Conservation (phyloP, 2,888 invertebrate genomes). For the Acheta domesticus region DNA sequence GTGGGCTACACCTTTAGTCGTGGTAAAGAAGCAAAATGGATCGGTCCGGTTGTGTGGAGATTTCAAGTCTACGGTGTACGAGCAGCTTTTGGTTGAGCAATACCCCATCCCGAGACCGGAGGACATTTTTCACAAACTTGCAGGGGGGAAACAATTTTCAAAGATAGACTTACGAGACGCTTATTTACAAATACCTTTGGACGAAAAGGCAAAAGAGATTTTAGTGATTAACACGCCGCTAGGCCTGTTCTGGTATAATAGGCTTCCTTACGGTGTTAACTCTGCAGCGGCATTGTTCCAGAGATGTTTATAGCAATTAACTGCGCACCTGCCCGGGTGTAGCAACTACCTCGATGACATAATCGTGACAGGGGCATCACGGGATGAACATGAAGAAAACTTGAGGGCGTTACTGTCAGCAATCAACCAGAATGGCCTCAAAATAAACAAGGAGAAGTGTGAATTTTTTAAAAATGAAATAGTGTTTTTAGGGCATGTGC, state of each 20-base stretch:
- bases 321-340: not conserved
- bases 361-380: not conserved
- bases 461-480: not conserved
- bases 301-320: not conserved
- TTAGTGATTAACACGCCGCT: not conserved
- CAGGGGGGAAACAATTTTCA: too few species aligned
- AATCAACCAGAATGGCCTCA: not conserved
- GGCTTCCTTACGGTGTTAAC: not conserved
- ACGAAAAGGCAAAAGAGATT: not conserved
- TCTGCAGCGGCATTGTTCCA: not conserved
- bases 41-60: too few species aligned
- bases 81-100: too few species aligned
- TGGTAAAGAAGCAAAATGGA: too few species aligned
- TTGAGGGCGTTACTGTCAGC: not conserved
- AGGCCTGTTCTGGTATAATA: not conserved
- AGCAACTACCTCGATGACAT: not conserved
- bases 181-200: too few species aligned
- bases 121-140: too few species aligned
- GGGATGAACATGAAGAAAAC: not conserved
- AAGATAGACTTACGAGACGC: too few species aligned
- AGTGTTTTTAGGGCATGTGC: too few species aligned
- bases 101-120: too few species aligned
- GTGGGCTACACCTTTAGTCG: too few species aligned
- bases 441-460: not conserved
- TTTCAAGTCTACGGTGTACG: too few species aligned